Conservation (phyloP, 2,113 vertebrate genomes). For the Calypte anna region DNA sequence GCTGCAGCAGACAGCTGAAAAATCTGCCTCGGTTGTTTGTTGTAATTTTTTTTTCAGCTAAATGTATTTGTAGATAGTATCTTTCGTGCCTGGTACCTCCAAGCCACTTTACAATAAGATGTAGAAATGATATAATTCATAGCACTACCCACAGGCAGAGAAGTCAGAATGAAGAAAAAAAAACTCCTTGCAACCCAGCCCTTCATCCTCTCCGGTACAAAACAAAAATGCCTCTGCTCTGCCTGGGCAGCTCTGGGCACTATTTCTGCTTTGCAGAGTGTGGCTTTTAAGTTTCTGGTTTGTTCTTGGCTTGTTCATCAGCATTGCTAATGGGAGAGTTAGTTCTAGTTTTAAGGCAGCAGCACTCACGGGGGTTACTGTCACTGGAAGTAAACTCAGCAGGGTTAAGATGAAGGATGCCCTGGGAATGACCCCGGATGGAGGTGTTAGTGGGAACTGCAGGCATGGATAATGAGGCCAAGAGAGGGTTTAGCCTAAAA, state of each 20-base stretch:
- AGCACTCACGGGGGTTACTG: constrained; percentile 30
- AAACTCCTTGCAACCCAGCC: background rate
- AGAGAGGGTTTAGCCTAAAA: constrained; percentile 39
- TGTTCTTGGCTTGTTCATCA: constrained; percentile 35
- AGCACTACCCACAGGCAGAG: background rate
- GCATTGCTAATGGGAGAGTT: constrained; percentile 44
- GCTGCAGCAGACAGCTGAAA: background rate
- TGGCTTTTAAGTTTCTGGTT: constrained; percentile 36
- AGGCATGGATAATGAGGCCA: constrained; percentile 57
- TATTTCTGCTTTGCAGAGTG: constrained; percentile 19
- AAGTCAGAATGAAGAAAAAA: constrained; percentile 25
- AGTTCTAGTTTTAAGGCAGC: constrained; percentile 33
- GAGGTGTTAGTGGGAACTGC: constrained; percentile 20
- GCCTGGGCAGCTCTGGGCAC: background rate
- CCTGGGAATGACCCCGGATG: constrained; percentile 22
- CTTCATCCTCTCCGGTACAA: background rate
- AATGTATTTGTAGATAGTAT: background rate
- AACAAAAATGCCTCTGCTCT: background rate
- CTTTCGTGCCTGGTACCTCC: background rate
- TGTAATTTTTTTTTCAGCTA: background rate
- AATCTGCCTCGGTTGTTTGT: background rate
- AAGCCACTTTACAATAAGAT: constrained; percentile 8
- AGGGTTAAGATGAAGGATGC: constrained; percentile 48
- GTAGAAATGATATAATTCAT: background rate
- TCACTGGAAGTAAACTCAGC: constrained; percentile 51